Evolutionary conservation across 2,797 vertebrate species (phyloP), one percentile per base, ranked within the genome.

Genomic region (Crenichthys baileyi): DNA sequence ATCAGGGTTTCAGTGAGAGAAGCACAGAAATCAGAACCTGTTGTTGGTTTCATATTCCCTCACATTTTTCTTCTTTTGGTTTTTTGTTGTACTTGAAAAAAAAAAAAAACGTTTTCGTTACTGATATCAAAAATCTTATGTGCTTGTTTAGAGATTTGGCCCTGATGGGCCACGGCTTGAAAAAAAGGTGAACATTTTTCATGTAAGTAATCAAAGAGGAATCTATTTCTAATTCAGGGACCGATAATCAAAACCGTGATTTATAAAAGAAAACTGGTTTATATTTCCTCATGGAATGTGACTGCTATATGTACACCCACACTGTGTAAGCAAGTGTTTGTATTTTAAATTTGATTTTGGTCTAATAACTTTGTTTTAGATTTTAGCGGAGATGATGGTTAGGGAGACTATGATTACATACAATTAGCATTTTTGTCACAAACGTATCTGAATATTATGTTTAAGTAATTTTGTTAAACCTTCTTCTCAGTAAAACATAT

Each of bases 11-110:
- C 18, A 48, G 73, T 63, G 26, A 3, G 39, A 73, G 55, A 76
- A 77, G 72, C 3, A 6, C 63, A 70, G 44, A 60, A 78, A 81
- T 85, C 83, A 50, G 51, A 22, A 7, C 53, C 61, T 78, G 80
- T 75, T 73, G 56, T 74, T 29, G 4, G 68, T 75, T 73, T 67
- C 67, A 75, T 48, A n/a, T 46, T 78, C 63, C 78, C 72, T 61
- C 56, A 76, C 75, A 65, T 24, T 67, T 44, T 1, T 68, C 76
- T 76, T 36, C 31, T 78, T 74, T 36, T 74, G 11, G 56, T 29
- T 80, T 80, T 65, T 51, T 79, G 56, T 67, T 53, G 55, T 72
- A 72, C 70, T 58, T 74, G 63, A 26, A 48, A 12, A n/a, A 60
- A 60, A 41, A 48, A 39, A 1, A 36, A 36, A 36, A 36, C 18